Evolutionary conservation across 2,113 vertebrate genomes (phyloP), one percentile per base, ranked within the genome.

Genomic region (Oxygymnocypris stewartii): DNA sequence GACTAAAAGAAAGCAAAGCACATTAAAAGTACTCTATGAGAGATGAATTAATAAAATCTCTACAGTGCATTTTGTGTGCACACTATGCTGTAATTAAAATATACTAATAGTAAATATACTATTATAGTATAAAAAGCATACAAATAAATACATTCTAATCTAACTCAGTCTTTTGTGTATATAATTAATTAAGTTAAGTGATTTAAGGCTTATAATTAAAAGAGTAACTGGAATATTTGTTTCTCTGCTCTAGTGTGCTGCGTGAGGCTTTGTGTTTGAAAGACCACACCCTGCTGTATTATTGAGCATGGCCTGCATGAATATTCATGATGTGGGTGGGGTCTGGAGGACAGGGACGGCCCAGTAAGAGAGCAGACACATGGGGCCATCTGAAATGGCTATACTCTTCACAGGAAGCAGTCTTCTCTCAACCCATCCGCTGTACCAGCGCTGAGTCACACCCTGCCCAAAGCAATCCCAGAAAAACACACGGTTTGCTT

Each of bases 251-350:
- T n/a, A 25, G 35, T 14, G 23, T 59, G 49, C 23, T 40, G 49
- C 49, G 25, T n/a, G 47, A 74, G 31, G 67, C 69, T 84, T 84
- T 84, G 67, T 84, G 42, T 71, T 71, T 25, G 12, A 84, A 74
- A 74, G 31, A 40, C 82, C 82, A 73, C 82, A 84, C 82, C 82
- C 82, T 74, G 82, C 49, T 74, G 82, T 37, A 69, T 82, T 82
- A 23, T 20, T 37, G 81, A 73, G 31, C 10, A 74, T 28, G 8
- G 20, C 10, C 35, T 3, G 6, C 13, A 74, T 84, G 13, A 74
- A 84, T 84, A 84, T 84, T 31, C 20, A 84, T 84, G 47, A 84
- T 8, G 20, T 74, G 69, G 67, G 82, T 57, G 65, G 65, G 65
- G 18, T 3, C 44, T 13, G 67, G 6, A 9, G 18, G 35, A 67